phyloP scores from a whole-genome alignment of 2,113 vertebrate genomes.

The Phrynosoma platyrhinos region DNA sequence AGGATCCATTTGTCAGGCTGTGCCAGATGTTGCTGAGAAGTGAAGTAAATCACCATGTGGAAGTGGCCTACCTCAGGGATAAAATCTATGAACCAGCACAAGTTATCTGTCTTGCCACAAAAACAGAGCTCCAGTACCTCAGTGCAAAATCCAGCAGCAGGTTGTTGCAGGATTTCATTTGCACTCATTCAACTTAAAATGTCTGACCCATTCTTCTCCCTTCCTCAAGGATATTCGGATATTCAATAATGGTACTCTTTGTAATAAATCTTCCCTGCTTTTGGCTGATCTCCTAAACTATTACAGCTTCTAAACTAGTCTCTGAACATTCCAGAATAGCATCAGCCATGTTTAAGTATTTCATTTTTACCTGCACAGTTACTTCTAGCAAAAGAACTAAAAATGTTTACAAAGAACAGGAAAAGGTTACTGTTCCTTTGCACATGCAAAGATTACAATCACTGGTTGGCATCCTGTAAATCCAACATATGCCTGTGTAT shows the following conservation, averaged over 20 bases:
- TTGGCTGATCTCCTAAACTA: neutral
- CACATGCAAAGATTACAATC: neutral
- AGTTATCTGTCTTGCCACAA: neutral
- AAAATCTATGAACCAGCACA: neutral
- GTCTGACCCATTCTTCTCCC: constrained; percentile 36
- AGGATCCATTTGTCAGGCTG: neutral
- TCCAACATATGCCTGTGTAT: no score
- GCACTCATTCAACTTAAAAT: neutral
- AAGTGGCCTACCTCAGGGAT: neutral
- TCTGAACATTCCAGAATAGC: neutral
- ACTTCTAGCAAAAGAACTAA: constrained; percentile 6
- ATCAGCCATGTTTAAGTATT: neutral
- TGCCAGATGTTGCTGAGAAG: neutral
- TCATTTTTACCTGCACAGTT: neutral
- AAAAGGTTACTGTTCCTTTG: neutral
- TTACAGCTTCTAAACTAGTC: neutral
- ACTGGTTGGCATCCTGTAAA: no score
- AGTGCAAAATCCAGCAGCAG: neutral
- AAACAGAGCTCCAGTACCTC: neutral
- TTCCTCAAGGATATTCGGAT: neutral
- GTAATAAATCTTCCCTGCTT: neutral
- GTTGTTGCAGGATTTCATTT: constrained; percentile 19
- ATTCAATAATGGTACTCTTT: constrained; percentile 9
- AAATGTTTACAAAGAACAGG: neutral
- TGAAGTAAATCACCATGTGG: neutral